A percentile compares a stretch with the other conserved stretches of the same genome.
phyloP scores from a whole-genome alignment of 2,113 vertebrate genomes.

The Gymnogyps californianus region DNA sequence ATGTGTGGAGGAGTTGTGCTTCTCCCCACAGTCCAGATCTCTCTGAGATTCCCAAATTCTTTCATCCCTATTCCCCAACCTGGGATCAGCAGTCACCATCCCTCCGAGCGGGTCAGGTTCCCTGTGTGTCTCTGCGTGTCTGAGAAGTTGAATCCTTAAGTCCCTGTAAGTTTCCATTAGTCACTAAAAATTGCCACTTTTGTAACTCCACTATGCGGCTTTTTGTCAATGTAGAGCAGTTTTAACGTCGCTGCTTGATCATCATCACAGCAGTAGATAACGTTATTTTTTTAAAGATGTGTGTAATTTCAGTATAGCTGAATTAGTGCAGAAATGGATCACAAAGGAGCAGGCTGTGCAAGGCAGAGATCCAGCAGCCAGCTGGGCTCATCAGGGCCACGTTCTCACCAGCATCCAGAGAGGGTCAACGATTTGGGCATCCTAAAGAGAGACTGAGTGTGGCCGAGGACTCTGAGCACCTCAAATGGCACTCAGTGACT shows the following conservation, averaged over 20 bases:
- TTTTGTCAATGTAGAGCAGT: neutral
- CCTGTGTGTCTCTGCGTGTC: neutral
- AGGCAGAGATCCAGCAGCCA: neutral
- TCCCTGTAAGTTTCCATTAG: neutral
- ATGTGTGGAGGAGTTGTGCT: neutral
- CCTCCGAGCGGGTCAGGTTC: neutral
- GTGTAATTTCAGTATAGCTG: neutral
- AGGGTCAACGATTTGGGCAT: neutral
- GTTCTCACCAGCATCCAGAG: neutral
- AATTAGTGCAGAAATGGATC: neutral
- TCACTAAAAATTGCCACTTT: neutral
- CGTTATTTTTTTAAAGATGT: neutral
- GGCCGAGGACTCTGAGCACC: neutral
- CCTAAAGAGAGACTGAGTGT: neutral
- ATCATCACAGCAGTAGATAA: conserved; percentile 1
- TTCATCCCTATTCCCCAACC: neutral
- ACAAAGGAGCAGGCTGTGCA: neutral
- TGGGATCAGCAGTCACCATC: neutral
- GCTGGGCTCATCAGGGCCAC: neutral
- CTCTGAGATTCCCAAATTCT: neutral
- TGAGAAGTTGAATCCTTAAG: neutral
- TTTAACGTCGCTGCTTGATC: neutral
- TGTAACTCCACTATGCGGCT: neutral
- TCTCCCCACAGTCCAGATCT: neutral
- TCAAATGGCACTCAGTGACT: neutral